Conservation (phyloP, 2,888 invertebrate species). For the Pegoplata infirma region DNA sequence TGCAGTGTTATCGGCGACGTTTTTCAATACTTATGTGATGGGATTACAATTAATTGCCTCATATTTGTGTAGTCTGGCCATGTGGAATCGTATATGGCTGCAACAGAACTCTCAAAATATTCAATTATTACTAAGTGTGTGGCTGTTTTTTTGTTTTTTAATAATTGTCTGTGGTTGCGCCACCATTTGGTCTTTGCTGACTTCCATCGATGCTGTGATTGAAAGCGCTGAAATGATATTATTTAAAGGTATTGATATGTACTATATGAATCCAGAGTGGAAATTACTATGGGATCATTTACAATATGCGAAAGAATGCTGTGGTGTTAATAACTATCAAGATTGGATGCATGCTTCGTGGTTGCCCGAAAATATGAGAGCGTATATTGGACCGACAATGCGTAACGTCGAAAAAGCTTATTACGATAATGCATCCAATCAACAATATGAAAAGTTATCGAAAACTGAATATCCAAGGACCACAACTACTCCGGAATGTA, state of each 20-base stretch:
- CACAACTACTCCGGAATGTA: not conserved
- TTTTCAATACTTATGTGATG: conserved; percentile 70
- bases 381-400: not conserved
- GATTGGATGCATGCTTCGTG: conserved; percentile 75
- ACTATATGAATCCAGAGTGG: conserved; percentile 75
- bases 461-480: conserved; percentile 4
- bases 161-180: conserved; percentile 69
- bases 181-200: conserved; percentile 68
- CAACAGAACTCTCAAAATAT: conserved; percentile 70
- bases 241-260: conserved; percentile 73
- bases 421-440: not conserved
- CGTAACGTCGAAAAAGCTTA: not conserved
- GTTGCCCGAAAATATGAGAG: conserved; percentile 65
- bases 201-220: conserved; percentile 65
- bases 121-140: conserved; percentile 66
- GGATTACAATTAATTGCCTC: conserved; percentile 68
- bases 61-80: conserved; percentile 67
- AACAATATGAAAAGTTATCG: not conserved
- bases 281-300: conserved; percentile 75
- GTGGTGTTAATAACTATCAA: conserved; percentile 73
- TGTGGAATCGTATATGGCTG: conserved; percentile 72
- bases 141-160: conserved; percentile 71
- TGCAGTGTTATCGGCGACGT: conserved; percentile 66
- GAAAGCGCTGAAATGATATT: conserved; percentile 69
- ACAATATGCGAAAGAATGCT: conserved; percentile 74